Base-by-base conservation (phyloP, 2,888 invertebrate species). In the Dermolepida albohirtum region DNA sequence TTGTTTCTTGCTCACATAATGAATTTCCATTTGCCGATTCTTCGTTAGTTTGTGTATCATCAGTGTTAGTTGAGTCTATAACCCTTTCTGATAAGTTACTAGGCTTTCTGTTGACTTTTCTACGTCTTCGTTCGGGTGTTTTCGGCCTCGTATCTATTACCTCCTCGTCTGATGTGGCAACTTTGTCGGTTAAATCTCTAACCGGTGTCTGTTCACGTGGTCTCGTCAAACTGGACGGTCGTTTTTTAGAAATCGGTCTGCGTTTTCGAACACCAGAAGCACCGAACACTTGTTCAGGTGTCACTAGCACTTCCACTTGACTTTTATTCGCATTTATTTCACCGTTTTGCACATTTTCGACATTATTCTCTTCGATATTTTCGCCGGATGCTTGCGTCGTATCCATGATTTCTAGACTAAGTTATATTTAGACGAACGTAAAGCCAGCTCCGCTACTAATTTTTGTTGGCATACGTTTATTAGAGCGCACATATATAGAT, bases 201-300 rank as follows among this genome's bases (percentile, higher is more conserved):
- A 86, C 85, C 40, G 91, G 90, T 7, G 90, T 89, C 54, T 88
- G 88, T 69, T 90, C 90, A 72, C 90, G 88, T 64, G 85, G 85
- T 22, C 87, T 79, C 27, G 84, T 84, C 66, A 84, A 82, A 66
- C 84, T 84, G 74, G 84, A 84, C 12, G 84, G 84, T 77, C 87
- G 84, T 71, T 86, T 88, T 76, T 87, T 88, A 0, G 88, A 87
- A 47, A 89, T 81, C 72, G 87, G 88, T 70, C 91, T 85, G 54
- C 90, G 85, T 74, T 88, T 88, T 65, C 89, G 86, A 44, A 85
- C 83, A 63, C 88, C 83, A 14, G 87, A 85, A 78, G 87, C 86
- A 78, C 82, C 83, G 71, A 86, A 84, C 70, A 83, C 84, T 77
- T 86, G 85, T 75, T 85, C 84, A 44, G 83, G 81, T 1, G 84